Conservation (phyloP, 1,140 invertebrate genomes). For the Magallana gigas region DNA sequence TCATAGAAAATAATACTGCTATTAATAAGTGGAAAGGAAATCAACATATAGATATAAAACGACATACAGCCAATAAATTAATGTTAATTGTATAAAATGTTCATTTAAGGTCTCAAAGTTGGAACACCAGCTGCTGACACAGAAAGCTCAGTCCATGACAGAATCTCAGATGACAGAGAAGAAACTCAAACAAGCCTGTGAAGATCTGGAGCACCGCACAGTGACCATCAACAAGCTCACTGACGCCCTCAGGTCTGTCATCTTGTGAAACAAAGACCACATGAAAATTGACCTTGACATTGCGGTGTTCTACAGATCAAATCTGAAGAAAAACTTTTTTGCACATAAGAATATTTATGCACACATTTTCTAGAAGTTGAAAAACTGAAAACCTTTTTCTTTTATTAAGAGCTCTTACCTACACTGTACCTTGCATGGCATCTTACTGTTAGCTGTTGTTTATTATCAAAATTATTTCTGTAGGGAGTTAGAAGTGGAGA, state of each 20-base stretch:
- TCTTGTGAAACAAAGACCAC: background rate
- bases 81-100: background rate
- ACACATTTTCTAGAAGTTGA: background rate
- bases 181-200: conserved; percentile 67
- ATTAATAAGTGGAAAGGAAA: no score
- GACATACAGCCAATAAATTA: no score
- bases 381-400: background rate
- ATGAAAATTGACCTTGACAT: background rate
- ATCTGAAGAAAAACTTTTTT: background rate
- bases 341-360: no score
- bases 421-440: no score
- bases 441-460: no score
- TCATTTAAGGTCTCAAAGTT: conserved; percentile 64
- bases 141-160: conserved; percentile 67
- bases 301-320: no score
- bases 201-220: conserved; percentile 64
- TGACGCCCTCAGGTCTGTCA: conserved; percentile 61
- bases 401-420: no score
- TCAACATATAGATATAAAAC: no score
- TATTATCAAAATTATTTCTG: background rate
- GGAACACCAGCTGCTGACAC: conserved; percentile 70
- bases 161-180: conserved; percentile 69
- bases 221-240: conserved; percentile 57
- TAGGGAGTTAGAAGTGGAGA: conserved; percentile 63
- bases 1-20: no score